These are phyloP conservation scores for Apis laboriosa DNA, from an alignment of 1,140 invertebrate genomes.

Conservation along the genomic window DNA sequence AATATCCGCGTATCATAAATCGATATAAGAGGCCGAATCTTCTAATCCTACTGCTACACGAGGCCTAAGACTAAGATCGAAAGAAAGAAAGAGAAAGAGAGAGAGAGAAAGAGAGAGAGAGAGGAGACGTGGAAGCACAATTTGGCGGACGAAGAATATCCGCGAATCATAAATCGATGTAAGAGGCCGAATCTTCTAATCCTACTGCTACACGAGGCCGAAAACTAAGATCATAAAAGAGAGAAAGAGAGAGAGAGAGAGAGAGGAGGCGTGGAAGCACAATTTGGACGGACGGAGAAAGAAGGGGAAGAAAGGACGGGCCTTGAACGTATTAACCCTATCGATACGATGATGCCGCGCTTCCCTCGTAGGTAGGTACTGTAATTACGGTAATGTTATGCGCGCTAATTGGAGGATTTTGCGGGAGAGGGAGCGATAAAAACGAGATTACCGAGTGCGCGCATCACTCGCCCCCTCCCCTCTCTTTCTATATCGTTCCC, in stretches of 20 bases:
- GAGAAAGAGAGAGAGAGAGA: too few species aligned
- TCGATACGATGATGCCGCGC: conserved; percentile 56
- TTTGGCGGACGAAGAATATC: too few species aligned
- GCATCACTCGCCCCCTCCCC: conserved; percentile 15
- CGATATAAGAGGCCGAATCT: too few species aligned
- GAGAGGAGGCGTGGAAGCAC: too few species aligned
- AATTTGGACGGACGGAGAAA: too few species aligned
- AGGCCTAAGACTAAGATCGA: background rate
- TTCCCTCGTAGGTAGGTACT: conserved; percentile 57
- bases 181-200: too few species aligned
- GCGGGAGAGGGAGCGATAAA: conserved; percentile 68
- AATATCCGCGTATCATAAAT: too few species aligned
- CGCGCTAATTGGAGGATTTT: conserved; percentile 74
- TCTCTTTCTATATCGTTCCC: background rate
- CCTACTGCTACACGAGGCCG: too few species aligned
- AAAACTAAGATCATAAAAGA: background rate
- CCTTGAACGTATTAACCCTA: conserved; percentile 46
- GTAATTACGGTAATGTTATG: conserved; percentile 76
- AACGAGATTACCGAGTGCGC: conserved; percentile 67
- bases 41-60: too few species aligned
- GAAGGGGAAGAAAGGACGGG: background rate
- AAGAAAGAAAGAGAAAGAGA: background rate
- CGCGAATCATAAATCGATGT: too few species aligned
- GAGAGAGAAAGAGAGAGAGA: too few species aligned
- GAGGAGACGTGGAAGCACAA: too few species aligned